These are phyloP conservation scores for Oikopleura vanhoeffeni DNA, from an alignment of 23 tunicate species.

Conservation along the genomic window DNA sequence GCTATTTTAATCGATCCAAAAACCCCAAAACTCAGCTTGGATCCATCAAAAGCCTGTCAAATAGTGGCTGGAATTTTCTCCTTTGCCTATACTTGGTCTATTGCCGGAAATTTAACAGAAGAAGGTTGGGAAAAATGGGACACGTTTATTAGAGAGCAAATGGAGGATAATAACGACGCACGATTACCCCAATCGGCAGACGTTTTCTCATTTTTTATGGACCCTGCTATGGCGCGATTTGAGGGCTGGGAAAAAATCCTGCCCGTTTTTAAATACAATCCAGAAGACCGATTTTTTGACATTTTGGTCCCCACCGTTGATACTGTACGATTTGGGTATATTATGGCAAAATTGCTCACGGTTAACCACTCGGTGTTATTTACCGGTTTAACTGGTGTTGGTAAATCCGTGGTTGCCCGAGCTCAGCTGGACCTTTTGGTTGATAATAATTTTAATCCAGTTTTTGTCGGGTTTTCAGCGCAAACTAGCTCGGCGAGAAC, in stretches of 20 bases:
- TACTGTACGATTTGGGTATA: conserved; percentile 72
- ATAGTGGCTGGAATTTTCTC: conserved; percentile 20
- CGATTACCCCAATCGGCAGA: neutral
- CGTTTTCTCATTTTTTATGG: conserved; percentile 11
- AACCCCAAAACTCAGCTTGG: conserved; percentile 18
- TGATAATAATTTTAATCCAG: conserved; percentile 46
- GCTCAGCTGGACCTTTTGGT: conserved; percentile 81
- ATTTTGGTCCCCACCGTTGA: conserved; percentile 95
- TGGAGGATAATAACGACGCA: conserved; percentile 49
- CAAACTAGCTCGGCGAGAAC: conserved; percentile 84
- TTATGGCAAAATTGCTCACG: conserved; percentile 87
- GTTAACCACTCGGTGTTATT: conserved; percentile 58
- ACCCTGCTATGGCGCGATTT: conserved; percentile 4
- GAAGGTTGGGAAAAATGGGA: conserved; percentile 48
- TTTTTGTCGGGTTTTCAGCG: conserved; percentile 91
- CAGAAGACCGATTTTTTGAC: conserved; percentile 73
- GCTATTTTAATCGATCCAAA: conserved; percentile 34
- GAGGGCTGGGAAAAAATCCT: conserved; percentile 61
- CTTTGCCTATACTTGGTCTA: conserved; percentile 66
- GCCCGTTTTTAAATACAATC: conserved; percentile 55
- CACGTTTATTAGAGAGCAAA: conserved; percentile 50
- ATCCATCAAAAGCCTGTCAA: conserved; percentile 19
- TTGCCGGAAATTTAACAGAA: conserved; percentile 69
- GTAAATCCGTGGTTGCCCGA: conserved; percentile 95
- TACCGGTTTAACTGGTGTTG: conserved; percentile 95